Conservation (phyloP, 2,797 vertebrate genomes). For the Phataginus tricuspis region DNA sequence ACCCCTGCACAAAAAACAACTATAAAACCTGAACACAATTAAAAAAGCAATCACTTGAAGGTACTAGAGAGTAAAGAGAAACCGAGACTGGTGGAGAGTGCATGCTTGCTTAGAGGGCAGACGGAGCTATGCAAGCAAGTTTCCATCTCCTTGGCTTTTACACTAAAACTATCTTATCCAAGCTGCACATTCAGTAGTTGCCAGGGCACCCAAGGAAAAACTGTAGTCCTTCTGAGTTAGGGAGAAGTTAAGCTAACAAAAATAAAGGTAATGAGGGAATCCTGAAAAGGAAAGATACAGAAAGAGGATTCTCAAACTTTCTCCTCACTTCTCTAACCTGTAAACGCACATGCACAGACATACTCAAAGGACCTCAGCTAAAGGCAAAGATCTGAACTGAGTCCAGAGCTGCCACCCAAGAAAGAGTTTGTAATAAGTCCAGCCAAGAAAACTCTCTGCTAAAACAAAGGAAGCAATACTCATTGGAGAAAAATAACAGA, state of each 20-base stretch:
- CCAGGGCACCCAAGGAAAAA: neutral
- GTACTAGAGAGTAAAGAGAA: neutral
- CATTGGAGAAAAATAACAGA: neutral
- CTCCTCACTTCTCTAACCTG: neutral
- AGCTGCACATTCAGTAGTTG: no score
- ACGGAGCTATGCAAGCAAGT: neutral
- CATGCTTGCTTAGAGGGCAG: neutral
- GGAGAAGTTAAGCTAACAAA: neutral
- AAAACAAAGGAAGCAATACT: neutral
- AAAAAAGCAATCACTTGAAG: neutral
- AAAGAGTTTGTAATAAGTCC: neutral
- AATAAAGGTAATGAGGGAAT: neutral
- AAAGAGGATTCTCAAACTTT: neutral
- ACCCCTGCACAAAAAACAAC: neutral
- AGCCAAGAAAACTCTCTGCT: neutral
- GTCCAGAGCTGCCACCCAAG: neutral
- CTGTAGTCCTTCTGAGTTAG: neutral
- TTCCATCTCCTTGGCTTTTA: neutral
- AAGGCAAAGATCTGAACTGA: neutral
- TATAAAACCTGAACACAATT: neutral
- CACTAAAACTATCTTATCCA: neutral
- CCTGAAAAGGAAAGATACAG: neutral
- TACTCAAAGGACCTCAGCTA: neutral
- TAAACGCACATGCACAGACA: neutral
- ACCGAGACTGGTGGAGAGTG: neutral